Evolutionary conservation across 2,797 vertebrate species (phyloP).

Genomic region (Merluccius polli): DNA sequence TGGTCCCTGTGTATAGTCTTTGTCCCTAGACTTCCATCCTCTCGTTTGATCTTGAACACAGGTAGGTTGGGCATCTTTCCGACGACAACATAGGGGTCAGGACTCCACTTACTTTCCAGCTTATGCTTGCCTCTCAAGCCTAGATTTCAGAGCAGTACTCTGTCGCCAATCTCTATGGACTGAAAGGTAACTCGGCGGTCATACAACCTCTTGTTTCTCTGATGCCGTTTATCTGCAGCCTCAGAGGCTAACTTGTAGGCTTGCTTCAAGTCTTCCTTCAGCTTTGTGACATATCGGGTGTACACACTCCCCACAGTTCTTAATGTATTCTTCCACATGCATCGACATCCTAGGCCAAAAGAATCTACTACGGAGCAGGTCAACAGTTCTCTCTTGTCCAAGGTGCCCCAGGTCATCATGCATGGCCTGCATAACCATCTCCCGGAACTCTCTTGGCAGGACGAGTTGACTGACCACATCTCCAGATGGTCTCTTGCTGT

Average conservation of each 20-base stretch:
- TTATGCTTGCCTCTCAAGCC: constrained; percentile 1
- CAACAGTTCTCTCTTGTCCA: constrained; percentile 9
- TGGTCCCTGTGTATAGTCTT: too few species aligned
- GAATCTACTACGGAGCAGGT: constrained; percentile 12
- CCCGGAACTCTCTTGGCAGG: constrained; percentile 4
- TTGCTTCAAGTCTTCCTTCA: constrained; percentile 1
- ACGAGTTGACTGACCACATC: constrained; percentile 6
- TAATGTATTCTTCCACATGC: constrained; percentile 16
- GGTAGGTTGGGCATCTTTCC: too few species aligned
- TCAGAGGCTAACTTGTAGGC: constrained; percentile 8
- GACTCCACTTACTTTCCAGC: constrained; percentile 6
- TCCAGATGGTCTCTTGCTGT: background rate
- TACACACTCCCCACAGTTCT: constrained; percentile 20
- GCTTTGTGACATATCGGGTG: background rate
- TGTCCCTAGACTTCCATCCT: too few species aligned
- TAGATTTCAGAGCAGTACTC: background rate
- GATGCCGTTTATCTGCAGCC: background rate
- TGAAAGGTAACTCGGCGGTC: background rate
- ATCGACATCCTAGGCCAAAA: constrained; percentile 23
- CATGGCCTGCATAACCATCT: constrained; percentile 11
- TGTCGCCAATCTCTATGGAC: constrained; percentile 6
- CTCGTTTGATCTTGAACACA: too few species aligned
- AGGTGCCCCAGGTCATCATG: constrained; percentile 24
- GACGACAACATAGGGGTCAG: background rate
- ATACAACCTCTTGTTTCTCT: constrained; percentile 9